Evolutionary conservation across 2,113 vertebrate species (phyloP).

Genomic region (Carassius auratus): DNA sequence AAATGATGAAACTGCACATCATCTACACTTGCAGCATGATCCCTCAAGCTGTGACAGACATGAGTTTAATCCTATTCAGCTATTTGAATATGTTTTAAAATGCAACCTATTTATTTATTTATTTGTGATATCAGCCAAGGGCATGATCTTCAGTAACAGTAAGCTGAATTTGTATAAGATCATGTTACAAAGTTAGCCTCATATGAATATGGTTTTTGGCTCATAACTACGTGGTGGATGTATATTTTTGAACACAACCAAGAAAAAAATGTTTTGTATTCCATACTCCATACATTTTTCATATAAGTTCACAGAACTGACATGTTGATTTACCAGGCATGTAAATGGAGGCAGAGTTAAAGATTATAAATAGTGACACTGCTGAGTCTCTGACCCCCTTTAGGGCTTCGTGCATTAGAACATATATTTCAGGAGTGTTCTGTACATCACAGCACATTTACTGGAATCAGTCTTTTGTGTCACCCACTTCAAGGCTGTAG

Average conservation of each 20-base stretch:
- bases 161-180: too few relatives aligned
- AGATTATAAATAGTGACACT: too few relatives aligned
- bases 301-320: not conserved
- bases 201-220: not conserved
- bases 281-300: not conserved
- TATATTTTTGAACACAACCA: not conserved
- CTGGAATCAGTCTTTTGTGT: too few relatives aligned
- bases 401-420: too few relatives aligned
- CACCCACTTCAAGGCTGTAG: too few relatives aligned
- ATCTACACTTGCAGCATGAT: not conserved
- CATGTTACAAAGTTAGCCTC: not conserved
- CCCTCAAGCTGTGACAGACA: not conserved
- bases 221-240: not conserved
- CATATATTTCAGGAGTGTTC: too few relatives aligned
- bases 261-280: too few relatives aligned
- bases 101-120: not conserved
- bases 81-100: conserved; percentile 11
- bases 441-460: too few relatives aligned
- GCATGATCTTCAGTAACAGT: conserved; percentile 5
- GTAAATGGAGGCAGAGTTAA: not conserved
- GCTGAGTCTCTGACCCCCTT: too few relatives aligned
- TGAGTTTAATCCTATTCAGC: not conserved
- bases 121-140: not conserved
- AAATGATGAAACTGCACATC: not conserved
- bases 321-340: conserved; percentile 26